Conservation (phyloP, 1,140 invertebrate species). For the Palaemon carinicauda region DNA sequence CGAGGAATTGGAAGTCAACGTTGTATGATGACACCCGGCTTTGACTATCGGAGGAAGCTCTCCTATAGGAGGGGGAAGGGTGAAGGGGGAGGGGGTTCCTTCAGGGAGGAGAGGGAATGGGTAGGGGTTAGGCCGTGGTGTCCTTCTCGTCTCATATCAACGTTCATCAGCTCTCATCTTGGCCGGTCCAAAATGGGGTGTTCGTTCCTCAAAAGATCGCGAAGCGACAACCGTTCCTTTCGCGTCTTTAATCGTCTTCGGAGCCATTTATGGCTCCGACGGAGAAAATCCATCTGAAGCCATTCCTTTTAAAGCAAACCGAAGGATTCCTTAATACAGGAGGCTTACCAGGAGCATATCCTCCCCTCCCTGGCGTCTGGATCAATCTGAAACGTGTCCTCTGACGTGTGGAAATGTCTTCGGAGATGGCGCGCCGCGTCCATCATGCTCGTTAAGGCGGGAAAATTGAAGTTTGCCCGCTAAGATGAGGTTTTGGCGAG, state of each 20-base stretch:
- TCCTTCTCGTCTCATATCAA: conserved; percentile 50
- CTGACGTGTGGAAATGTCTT: neutral
- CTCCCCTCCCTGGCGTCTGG: no score
- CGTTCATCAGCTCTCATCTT: conserved; percentile 45
- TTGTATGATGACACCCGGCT: no score
- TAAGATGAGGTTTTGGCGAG: conserved; percentile 52
- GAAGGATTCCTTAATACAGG: no score
- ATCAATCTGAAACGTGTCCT: neutral
- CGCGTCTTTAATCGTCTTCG: no score
- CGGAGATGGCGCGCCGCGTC: conserved; percentile 26
- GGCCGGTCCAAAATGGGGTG: conserved; percentile 26
- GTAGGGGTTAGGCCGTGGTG: conserved; percentile 6
- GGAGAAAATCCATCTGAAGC: no score
- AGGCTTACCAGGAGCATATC: no score
- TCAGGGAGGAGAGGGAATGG: no score
- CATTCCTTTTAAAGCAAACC: no score
- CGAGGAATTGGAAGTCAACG: no score
- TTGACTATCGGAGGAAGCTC: no score
- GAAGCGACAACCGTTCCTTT: neutral
- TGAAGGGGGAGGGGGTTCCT: neutral
- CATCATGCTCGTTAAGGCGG: conserved; percentile 52
- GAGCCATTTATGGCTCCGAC: no score
- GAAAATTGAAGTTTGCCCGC: conserved; percentile 56
- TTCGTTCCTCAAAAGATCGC: neutral
- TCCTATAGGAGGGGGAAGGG: neutral